Evolutionary conservation across 2,113 vertebrate genomes (phyloP).

Genomic region (Echinops telfairi): DNA sequence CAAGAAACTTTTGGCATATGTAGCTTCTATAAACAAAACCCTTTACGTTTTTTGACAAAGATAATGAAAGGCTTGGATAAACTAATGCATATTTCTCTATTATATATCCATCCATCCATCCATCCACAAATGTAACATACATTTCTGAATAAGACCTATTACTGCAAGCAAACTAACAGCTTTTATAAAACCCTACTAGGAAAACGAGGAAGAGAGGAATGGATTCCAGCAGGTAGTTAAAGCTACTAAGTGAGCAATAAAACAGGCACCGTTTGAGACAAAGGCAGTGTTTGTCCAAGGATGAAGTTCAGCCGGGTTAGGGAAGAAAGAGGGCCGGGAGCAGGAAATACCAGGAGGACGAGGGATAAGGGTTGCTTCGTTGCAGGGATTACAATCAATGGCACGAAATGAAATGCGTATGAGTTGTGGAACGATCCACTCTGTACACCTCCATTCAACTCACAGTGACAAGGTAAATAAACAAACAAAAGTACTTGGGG

Average conservation of each 20-base stretch:
- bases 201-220: background rate
- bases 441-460: no score
- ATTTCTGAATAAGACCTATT: background rate
- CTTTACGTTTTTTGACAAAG: background rate
- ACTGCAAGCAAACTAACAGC: background rate
- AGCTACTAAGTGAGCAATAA: background rate
- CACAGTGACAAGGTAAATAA: no score
- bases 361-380: no score
- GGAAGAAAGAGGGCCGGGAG: no score
- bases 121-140: background rate
- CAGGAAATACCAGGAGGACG: no score
- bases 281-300: no score
- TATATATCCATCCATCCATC: background rate
- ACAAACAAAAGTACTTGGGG: no score
- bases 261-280: background rate
- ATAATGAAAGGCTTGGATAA: background rate
- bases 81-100: accelerated
- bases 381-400: no score
- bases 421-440: no score
- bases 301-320: no score
- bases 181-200: background rate
- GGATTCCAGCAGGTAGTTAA: background rate
- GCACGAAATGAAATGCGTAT: no score
- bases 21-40: background rate
- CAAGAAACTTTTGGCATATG: background rate